phyloP scores from a whole-genome alignment of 2,888 invertebrate genomes.

The Amiota minor region DNA sequence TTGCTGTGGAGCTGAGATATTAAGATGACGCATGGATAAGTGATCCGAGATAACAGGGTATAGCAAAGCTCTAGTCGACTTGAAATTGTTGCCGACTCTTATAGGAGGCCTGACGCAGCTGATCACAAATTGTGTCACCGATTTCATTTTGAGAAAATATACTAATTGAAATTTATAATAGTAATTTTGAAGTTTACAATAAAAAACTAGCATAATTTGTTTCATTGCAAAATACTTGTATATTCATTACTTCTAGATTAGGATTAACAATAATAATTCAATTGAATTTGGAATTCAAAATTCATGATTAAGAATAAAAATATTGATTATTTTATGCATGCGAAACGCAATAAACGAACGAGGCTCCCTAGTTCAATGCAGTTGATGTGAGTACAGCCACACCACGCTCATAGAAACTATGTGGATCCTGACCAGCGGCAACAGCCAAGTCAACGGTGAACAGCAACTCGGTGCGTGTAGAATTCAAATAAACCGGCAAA shows the following conservation, averaged over 20 bases:
- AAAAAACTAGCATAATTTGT: no score
- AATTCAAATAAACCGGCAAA: slow-evolving; percentile 97
- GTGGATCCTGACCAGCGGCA: slow-evolving; percentile 91
- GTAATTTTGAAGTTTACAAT: not conserved
- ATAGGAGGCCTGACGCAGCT: not conserved
- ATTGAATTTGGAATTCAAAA: not conserved
- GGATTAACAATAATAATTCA: slow-evolving; percentile 13
- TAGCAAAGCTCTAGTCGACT: not conserved
- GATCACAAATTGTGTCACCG: not conserved
- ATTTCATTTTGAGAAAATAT: not conserved
- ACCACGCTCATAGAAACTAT: slow-evolving; percentile 98
- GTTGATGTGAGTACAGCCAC: slow-evolving; percentile 97
- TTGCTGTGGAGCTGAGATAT: slow-evolving; percentile 22
- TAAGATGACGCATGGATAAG: not conserved
- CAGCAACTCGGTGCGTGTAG: slow-evolving; percentile 92
- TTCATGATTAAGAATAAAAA: no score
- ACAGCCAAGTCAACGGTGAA: slow-evolving; percentile 96
- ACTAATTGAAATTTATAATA: no score
- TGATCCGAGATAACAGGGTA: not conserved
- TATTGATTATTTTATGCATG: not conserved
- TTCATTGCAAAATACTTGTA: no score
- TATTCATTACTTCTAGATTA: not conserved
- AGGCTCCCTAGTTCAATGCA: slow-evolving; percentile 81
- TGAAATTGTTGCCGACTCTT: not conserved
- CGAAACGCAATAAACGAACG: not conserved